Percentiles rank a stretch among this genome's conserved stretches.
Conservation (phyloP, 1,140 invertebrate species). For the Bombus polaris region DNA sequence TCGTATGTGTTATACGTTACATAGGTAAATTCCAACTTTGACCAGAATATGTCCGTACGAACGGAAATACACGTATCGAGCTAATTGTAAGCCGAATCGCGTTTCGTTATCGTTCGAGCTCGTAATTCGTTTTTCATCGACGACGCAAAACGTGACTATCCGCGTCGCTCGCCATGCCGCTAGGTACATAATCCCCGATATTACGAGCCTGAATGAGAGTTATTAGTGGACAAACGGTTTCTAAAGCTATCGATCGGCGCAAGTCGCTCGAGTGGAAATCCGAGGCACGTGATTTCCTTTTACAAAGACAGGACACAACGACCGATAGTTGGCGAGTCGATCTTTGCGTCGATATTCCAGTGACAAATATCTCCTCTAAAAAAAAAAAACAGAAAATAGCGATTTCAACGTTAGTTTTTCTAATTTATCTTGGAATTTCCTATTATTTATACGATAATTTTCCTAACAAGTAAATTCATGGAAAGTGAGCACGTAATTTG, state of each 20-base stretch:
- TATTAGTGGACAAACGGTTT: conserved; percentile 39
- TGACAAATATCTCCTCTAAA: neutral
- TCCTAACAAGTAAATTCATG: too few relatives aligned
- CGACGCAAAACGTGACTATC: neutral
- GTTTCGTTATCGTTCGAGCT: conserved; percentile 3
- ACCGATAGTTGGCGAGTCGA: neutral
- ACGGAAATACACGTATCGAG: neutral
- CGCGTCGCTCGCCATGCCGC: neutral
- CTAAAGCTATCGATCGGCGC: neutral
- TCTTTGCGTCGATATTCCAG: neutral
- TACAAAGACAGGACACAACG: too few relatives aligned
- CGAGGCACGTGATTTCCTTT: conserved; percentile 9
- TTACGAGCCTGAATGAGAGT: conserved; percentile 25
- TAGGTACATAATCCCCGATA: neutral
- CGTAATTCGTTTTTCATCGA: neutral
- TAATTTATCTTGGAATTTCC: too few relatives aligned
- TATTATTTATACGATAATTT: too few relatives aligned
- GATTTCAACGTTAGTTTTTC: too few relatives aligned
- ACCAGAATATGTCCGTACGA: neutral
- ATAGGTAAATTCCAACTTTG: neutral
- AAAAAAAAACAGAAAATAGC: too few relatives aligned
- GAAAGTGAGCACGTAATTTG: too few relatives aligned
- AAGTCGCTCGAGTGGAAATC: conserved; percentile 36
- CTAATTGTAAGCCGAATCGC: neutral
- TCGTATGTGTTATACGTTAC: too few relatives aligned